Conservation (phyloP, 1,140 invertebrate species). For the Oedothorax gibbosus region DNA sequence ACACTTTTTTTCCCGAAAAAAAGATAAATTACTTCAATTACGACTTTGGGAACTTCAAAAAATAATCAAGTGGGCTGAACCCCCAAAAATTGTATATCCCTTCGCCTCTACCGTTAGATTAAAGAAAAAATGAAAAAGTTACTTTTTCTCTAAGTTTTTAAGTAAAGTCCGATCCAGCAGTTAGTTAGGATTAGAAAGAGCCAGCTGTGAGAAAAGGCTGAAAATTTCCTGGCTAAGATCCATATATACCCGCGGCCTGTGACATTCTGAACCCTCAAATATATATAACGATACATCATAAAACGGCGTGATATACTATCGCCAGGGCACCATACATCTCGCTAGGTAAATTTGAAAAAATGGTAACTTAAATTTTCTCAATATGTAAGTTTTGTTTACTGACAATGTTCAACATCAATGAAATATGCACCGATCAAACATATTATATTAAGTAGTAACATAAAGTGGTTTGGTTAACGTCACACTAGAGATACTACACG, state of each 20-base stretch:
- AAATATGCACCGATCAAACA: no score
- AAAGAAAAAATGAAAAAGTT: conserved; percentile 24
- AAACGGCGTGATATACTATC: conserved; percentile 31
- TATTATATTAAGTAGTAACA: no score
- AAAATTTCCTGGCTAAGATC: conserved; percentile 28
- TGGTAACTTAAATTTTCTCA: no score
- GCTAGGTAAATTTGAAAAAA: no score
- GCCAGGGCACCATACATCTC: not conserved
- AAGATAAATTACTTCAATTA: conserved; percentile 58
- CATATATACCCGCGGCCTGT: conserved; percentile 6
- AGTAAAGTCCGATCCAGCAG: conserved; percentile 35
- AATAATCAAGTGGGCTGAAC: conserved; percentile 33
- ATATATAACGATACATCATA: conserved; percentile 37
- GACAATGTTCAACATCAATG: no score
- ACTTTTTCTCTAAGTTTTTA: conserved; percentile 23
- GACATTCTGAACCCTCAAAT: conserved; percentile 31
- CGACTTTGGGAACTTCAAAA: conserved; percentile 48
- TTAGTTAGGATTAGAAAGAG: conserved; percentile 38
- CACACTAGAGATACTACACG: no score
- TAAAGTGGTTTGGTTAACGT: no score
- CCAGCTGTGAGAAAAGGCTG: conserved; percentile 22
- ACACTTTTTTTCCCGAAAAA: conserved; percentile 23
- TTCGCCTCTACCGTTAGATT: conserved; percentile 18
- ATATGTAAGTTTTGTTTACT: no score
- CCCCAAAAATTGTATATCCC: conserved; percentile 29